Evolutionary conservation across 2,888 invertebrate species (phyloP), one percentile per base, ranked within the genome.

Genomic region (Brachynemurus nebulosus): DNA sequence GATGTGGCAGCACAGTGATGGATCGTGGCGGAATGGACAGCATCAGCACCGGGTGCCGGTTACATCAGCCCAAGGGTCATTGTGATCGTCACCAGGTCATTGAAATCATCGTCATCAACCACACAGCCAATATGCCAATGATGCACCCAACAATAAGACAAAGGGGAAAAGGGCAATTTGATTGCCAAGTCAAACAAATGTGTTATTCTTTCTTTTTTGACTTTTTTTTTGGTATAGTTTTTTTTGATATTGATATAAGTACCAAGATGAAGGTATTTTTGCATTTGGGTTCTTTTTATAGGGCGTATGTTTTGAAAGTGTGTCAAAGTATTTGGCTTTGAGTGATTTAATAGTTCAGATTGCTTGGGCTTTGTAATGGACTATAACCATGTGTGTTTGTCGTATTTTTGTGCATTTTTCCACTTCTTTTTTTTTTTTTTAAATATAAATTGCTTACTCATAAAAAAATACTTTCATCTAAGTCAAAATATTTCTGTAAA

Each of bases 131-230:
- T 49, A 47, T 48, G 52, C 49, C 50, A 55, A 55, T 57, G 48
- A 66, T 66, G 64, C 68, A 68, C 68, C 72, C 72, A 70, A 72
- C 70, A 72, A 72, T 72, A 72, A 74, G 71, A 72, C 71, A 73
- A 72, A 70, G 66, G 67, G 68, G 67, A 70, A 71, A 70, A 72
- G 70, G 72, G 72, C 71, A 72, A 71, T 69, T 69, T 67, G 71
- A 71, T 73, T 73, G 72, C 73, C 72, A 71, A 70, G 71, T 73
- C 71, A 73, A 67, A 66, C 65, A 65, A 58, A 56, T 62, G 55
- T 57, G 53, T 55, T 56, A 53, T 54, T 46, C 49, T 51, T 51
- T 48, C 49, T 51, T 47, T 48, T 45, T 45, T 41, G 37, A 46
- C 46, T 45, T 49, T 46, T 44, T 46, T 45, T 47, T 39, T 35